Base-by-base conservation (phyloP, 2,113 vertebrate species). In the Beaufortia kweichowensis region DNA sequence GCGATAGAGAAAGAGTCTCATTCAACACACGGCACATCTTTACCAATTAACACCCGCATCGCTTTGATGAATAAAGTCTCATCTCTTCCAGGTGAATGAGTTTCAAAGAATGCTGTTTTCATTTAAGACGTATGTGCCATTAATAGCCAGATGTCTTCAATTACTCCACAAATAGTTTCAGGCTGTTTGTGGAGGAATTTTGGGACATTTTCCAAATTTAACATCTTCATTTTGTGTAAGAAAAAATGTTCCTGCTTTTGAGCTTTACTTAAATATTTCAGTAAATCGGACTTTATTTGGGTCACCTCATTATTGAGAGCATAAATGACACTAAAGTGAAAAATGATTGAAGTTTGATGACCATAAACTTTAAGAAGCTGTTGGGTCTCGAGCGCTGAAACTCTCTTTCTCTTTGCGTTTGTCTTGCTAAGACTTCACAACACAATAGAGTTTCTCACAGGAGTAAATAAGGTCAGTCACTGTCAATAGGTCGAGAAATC, bases 381-480 rank as follows among this genome's bases (percentile, higher is more conserved):
- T 4, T 17, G 4, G 43, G 14, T 14, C 43, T 68, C 65, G 53
- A 48, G 31, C 9, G 56, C 71, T 9, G 71, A 23, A 55, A 26
- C 57, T 78, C 26, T 81, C 12, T 74, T 29, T 53, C 31, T 61
- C 8, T 50, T 80, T 56, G 4, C 17, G 57, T 70, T 76, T 81
- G 72, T 75, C 55, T 50, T 75, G 46, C 66, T 62, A 73, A 75
- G 80, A 35, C 80, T 46, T 11, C 46, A 1, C n/a, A 62, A 60
- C 78, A 83, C 81, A 83, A 83, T 83, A 60, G 77, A 24, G 56
- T 80, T 79, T 74, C 81, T 83, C 81, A 80, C 75, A 29, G 78
- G 35, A 83, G 81, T 83, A 80, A 73, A 83, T 83, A 70, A 77
- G 79, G 81, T 79, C 81, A 74, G 78, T 73, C 59, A 29, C 75